These are phyloP conservation scores for Bryconaethiops microstoma DNA, from an alignment of 2,797 vertebrate species.

Conservation along the genomic window DNA sequence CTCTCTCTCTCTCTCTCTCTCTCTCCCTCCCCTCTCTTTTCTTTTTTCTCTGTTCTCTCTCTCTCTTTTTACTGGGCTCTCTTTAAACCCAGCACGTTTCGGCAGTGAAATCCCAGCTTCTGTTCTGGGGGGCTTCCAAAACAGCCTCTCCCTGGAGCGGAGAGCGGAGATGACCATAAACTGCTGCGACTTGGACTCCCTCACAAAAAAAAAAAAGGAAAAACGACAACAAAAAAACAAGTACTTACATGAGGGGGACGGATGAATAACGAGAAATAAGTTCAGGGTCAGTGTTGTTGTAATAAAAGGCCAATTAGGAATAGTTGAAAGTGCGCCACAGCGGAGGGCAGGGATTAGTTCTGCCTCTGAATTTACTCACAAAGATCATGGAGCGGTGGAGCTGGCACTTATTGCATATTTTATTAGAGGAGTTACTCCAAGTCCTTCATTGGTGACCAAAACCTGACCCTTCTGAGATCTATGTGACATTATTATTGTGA, in stretches of 20 bases:
- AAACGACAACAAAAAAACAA: neutral
- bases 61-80: neutral
- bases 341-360: neutral
- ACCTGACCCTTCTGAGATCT: neutral
- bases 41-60: too few relatives aligned
- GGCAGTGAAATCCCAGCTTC: neutral
- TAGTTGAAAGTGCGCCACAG: neutral
- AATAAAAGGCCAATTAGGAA: neutral
- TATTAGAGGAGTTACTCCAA: neutral
- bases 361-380: neutral
- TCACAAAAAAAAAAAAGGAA: neutral
- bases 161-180: constrained; percentile 16
- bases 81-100: neutral
- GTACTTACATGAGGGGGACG: neutral
- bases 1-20: too few relatives aligned
- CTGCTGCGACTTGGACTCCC: constrained; percentile 3
- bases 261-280: neutral
- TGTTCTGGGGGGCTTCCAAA: constrained; percentile 27
- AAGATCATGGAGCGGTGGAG: neutral
- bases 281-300: neutral
- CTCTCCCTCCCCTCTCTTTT: too few relatives aligned
- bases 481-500: neutral
- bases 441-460: neutral
- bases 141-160: neutral
- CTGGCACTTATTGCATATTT: neutral